A percentile compares a stretch with the other conserved stretches of the same genome.
Evolutionary conservation across 1,140 invertebrate species (phyloP).

Genomic region (Leguminivora glycinivorella): DNA sequence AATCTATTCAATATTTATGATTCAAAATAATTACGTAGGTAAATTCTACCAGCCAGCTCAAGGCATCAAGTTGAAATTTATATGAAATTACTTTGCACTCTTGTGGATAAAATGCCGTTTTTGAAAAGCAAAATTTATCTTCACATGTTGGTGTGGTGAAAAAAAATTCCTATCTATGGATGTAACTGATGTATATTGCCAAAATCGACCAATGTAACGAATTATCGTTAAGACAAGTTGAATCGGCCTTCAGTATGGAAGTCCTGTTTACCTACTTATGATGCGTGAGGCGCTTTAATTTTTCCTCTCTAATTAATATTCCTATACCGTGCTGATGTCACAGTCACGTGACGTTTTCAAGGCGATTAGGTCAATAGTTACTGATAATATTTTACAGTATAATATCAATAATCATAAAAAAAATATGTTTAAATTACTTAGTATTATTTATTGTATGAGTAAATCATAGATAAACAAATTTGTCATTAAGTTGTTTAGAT

Average conservation of each 20-base stretch:
- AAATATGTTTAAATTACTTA: conserved; percentile 5
- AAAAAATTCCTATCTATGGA: no score
- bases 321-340: conserved; percentile 9
- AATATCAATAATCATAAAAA: conserved; percentile 16
- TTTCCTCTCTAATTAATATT: conserved; percentile 29
- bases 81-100: no score
- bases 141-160: no score
- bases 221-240: background rate
- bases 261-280: conserved; percentile 16
- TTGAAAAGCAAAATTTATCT: no score
- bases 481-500: background rate
- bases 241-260: background rate
- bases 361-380: background rate
- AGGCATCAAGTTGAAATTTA: no score
- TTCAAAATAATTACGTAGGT: no score
- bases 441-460: background rate
- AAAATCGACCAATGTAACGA: no score
- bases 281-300: conserved; percentile 16
- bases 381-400: conserved; percentile 11
- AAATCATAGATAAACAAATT: conserved; percentile 5
- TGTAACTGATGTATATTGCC: no score
- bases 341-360: conserved; percentile 21
- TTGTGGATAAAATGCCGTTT: no score
- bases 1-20: no score
- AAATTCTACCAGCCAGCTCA: no score